Percentiles rank a stretch among this genome's conserved stretches.
Evolutionary conservation across 1,140 invertebrate species (phyloP).

Genomic region (Globodera rostochiensis): DNA sequence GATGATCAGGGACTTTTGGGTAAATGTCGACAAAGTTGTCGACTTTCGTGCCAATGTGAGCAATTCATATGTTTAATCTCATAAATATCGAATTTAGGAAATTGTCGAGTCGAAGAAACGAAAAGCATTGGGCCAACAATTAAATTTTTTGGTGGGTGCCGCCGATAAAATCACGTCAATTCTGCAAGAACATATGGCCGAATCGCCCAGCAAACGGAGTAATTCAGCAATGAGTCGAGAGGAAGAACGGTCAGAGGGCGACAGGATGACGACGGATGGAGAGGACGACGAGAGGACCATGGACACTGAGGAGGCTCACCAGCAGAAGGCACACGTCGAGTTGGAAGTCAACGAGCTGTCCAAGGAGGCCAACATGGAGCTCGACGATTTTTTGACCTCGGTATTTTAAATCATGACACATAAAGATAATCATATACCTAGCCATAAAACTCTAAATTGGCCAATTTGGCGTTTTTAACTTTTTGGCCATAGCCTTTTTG

Average conservation of each 20-base stretch:
- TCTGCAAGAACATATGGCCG: slow-evolving; percentile 67
- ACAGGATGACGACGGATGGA: slow-evolving; percentile 75
- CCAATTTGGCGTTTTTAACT: too few relatives aligned
- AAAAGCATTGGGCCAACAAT: slow-evolving; percentile 90
- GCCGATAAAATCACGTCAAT: slow-evolving; percentile 89
- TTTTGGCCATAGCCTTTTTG: too few relatives aligned
- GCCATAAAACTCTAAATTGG: too few relatives aligned
- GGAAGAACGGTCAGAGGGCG: slow-evolving; percentile 67
- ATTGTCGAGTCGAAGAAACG: slow-evolving; percentile 70
- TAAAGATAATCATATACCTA: too few relatives aligned
- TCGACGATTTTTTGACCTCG: slow-evolving; percentile 76
- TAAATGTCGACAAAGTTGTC: slow-evolving; percentile 60
- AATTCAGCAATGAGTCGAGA: slow-evolving; percentile 38
- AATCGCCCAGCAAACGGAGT: slow-evolving; percentile 27
- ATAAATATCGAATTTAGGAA: slow-evolving; percentile 43
- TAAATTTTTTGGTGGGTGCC: slow-evolving; percentile 97
- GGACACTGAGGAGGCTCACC: slow-evolving; percentile 81
- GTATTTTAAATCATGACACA: slow-evolving; percentile 15
- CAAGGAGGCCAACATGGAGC: slow-evolving; percentile 84
- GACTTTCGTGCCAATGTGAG: slow-evolving; percentile 49
- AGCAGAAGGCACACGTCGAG: slow-evolving; percentile 69
- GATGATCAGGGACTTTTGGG: slow-evolving; percentile 91
- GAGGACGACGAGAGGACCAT: slow-evolving; percentile 92
- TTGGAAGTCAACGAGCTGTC: slow-evolving; percentile 82
- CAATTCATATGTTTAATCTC: slow-evolving; percentile 5